phyloP scores from a whole-genome alignment of 1,140 invertebrate species.

The Plutomurus gul region DNA sequence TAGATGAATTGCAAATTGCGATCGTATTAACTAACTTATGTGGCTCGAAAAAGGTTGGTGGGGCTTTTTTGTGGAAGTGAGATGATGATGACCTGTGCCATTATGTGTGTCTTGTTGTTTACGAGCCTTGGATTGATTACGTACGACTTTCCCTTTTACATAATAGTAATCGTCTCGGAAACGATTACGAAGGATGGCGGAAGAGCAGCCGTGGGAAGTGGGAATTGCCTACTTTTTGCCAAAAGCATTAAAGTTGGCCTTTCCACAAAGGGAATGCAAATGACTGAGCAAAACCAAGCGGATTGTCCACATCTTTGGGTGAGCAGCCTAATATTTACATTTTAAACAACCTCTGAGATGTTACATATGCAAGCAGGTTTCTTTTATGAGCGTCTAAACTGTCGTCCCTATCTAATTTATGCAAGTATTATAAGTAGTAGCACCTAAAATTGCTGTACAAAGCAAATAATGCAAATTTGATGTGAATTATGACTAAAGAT shows the following conservation, averaged over 20 bases:
- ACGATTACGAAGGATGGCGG: background rate
- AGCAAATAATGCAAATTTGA: background rate
- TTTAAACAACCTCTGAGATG: background rate
- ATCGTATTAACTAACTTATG: too few relatives aligned
- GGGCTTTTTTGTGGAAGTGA: too few relatives aligned
- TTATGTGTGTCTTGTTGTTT: background rate
- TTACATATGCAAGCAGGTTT: too few relatives aligned
- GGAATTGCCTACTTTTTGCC: background rate
- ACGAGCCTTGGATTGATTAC: background rate
- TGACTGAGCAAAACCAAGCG: background rate
- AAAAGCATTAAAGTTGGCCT: too few relatives aligned
- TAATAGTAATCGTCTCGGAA: background rate
- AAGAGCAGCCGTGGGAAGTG: background rate
- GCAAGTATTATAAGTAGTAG: background rate
- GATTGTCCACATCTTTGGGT: background rate
- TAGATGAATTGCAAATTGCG: too few relatives aligned
- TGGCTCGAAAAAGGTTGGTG: too few relatives aligned
- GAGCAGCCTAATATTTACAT: background rate
- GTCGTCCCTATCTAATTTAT: too few relatives aligned
- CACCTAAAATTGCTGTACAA: background rate
- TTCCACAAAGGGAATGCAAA: background rate
- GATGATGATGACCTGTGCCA: too few relatives aligned
- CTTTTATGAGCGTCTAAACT: too few relatives aligned
- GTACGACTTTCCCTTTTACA: conserved; percentile 8
- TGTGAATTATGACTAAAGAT: background rate